Percentiles rank a stretch among this genome's conserved stretches.
Evolutionary conservation across 2,888 invertebrate species (phyloP).

Genomic region (Timandra comae): DNA sequence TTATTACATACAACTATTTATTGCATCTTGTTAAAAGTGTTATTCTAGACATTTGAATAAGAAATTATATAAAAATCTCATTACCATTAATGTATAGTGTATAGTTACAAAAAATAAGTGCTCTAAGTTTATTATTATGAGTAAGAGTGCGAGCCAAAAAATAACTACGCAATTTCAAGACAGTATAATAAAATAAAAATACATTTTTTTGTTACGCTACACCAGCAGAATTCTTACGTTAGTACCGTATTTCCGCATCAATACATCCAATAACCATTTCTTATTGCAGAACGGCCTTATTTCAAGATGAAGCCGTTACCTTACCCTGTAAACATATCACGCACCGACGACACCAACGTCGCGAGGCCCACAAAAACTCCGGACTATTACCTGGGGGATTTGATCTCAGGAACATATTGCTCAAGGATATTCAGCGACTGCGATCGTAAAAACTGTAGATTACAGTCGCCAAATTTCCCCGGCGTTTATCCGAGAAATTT

Average conservation of each 20-base stretch:
- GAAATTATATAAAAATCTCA: too few species aligned
- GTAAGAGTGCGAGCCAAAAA: too few species aligned
- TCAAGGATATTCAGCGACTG: conserved; percentile 95
- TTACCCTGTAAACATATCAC: conserved; percentile 71
- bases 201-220: conserved; percentile 10
- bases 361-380: conserved; percentile 65
- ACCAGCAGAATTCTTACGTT: conserved; percentile 11
- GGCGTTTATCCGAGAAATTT: conserved; percentile 95
- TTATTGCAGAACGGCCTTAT: conserved; percentile 69
- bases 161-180: too few species aligned
- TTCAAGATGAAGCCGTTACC: conserved; percentile 67
- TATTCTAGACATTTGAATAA: too few species aligned
- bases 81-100: too few species aligned
- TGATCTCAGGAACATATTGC: conserved; percentile 94
- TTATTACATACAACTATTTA: too few species aligned
- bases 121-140: too few species aligned
- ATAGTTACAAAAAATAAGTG: too few species aligned
- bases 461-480: conserved; percentile 95
- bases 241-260: conserved; percentile 17
- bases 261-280: conserved; percentile 32
- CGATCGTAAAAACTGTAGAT: conserved; percentile 90
- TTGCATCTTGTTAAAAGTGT: too few species aligned
- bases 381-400: conserved; percentile 88
- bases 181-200: too few species aligned
- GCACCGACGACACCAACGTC: conserved; percentile 56